Conservation (phyloP, 2,888 invertebrate genomes). For the Cinara cedri region DNA sequence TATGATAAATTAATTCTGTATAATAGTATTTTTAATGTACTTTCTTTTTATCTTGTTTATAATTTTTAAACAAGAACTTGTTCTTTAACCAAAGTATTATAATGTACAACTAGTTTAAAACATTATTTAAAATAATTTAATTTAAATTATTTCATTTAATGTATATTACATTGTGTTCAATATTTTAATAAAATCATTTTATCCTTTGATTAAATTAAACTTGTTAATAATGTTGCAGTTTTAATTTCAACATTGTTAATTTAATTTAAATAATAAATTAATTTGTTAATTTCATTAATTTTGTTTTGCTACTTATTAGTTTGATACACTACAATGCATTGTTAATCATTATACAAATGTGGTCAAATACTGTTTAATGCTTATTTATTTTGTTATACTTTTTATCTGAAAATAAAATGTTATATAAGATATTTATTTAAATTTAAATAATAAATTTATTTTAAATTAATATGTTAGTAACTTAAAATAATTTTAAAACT, state of each 20-base stretch:
- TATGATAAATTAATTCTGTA: background rate
- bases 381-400: background rate
- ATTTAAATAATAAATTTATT: background rate
- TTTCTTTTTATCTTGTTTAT: background rate
- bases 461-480: background rate
- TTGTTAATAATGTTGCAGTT: background rate
- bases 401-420: too few relatives aligned
- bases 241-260: background rate
- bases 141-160: background rate
- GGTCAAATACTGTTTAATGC: background rate
- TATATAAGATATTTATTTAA: background rate
- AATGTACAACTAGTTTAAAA: constrained; percentile 15
- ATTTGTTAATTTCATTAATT: background rate
- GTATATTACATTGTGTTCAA: constrained; percentile 8
- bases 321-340: background rate
- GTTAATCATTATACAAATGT: background rate
- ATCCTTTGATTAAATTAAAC: background rate
- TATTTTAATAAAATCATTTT: constrained; percentile 7
- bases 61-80: background rate
- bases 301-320: background rate
- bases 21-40: constrained; percentile 10
- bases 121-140: too few relatives aligned
- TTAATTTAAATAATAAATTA: too few relatives aligned
- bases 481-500: background rate
- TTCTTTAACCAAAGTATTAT: constrained; percentile 42